Conservation (phyloP, 2,113 vertebrate genomes). For the Bubo scandiacus region DNA sequence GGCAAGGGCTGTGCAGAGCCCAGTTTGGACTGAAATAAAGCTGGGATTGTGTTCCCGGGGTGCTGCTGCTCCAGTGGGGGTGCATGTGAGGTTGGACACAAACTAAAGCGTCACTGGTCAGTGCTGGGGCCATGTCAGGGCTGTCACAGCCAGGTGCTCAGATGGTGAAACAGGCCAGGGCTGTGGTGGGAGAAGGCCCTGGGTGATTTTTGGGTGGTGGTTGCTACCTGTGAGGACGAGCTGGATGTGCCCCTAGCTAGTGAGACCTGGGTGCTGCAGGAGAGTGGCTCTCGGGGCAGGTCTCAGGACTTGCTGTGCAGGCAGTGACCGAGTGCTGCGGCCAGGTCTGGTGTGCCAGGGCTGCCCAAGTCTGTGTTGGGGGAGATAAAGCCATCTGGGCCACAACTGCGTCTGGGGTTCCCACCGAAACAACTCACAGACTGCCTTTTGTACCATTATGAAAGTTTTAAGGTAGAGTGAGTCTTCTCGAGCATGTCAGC, state of each 20-base stretch:
- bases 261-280: rapidly evolving
- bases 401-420: neutral
- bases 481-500: neutral
- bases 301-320: neutral
- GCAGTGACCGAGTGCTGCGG: rapidly evolving
- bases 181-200: rapidly evolving
- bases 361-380: neutral
- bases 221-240: neutral
- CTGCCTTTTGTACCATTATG: neutral
- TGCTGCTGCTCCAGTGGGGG: neutral
- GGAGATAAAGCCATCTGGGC: neutral
- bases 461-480: neutral
- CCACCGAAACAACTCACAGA: neutral
- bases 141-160: neutral
- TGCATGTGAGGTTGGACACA: rapidly evolving
- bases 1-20: neutral
- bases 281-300: neutral
- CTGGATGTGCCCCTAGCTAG: neutral
- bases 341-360: neutral
- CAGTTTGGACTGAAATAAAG: neutral
- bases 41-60: rapidly evolving
- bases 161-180: neutral
- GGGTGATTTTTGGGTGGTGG: neutral
- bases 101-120: neutral
- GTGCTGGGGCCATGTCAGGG: neutral